Conservation (phyloP, 2,797 vertebrate genomes). For the Anguilla anguilla region DNA sequence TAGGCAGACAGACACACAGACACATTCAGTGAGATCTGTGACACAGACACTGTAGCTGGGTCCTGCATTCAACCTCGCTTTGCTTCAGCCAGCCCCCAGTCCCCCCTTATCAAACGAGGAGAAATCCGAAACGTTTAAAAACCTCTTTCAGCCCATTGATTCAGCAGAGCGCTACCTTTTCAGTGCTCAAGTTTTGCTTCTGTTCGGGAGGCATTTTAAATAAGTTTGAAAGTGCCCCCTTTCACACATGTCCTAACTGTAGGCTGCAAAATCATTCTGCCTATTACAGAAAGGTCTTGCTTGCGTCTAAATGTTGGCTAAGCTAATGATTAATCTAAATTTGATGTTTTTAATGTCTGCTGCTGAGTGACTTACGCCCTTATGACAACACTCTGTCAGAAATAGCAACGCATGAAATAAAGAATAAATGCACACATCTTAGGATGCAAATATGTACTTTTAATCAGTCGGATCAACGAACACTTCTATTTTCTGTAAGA, state of each 20-base stretch:
- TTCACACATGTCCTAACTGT: neutral
- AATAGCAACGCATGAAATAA: no score
- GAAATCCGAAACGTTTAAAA: neutral
- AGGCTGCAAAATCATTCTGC: neutral
- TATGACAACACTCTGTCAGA: no score
- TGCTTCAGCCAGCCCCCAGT: neutral
- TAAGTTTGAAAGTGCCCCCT: neutral
- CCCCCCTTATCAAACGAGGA: constrained; percentile 18
- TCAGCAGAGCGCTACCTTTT: neutral
- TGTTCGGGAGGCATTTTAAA: neutral
- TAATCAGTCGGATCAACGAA: no score
- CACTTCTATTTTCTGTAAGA: no score
- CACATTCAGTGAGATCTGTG: neutral
- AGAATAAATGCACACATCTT: no score
- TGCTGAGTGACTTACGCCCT: no score
- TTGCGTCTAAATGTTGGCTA: neutral
- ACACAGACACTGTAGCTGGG: constrained; percentile 41
- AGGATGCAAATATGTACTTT: no score
- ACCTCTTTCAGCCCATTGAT: neutral
- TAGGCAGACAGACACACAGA: constrained; percentile 15
- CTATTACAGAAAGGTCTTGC: neutral
- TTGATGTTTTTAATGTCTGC: no score
- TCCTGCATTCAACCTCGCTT: neutral
- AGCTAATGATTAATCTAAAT: no score
- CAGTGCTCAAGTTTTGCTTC: neutral